These are phyloP conservation scores for Nettapus auritus DNA, from an alignment of 2,113 vertebrate genomes.

Conservation along the genomic window DNA sequence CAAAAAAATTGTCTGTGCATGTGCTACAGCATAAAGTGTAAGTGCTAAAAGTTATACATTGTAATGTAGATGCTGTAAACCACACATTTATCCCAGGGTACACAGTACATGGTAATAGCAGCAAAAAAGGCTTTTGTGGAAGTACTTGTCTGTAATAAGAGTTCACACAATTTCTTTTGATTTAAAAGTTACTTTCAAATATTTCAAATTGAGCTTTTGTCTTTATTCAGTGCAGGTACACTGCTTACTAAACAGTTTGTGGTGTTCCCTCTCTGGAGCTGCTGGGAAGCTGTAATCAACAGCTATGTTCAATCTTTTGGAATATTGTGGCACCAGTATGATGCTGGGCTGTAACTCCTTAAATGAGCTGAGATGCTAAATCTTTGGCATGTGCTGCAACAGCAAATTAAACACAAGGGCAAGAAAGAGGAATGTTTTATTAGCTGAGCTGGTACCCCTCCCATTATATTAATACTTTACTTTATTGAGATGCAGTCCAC, in stretches of 20 bases:
- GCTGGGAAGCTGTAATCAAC: conserved; percentile 1
- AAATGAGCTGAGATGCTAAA: neutral
- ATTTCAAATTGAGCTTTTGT: conserved; percentile 22
- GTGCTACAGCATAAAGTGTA: neutral
- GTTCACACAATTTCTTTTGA: neutral
- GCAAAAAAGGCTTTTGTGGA: conserved; percentile 13
- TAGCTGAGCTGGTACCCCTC: neutral
- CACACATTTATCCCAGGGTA: neutral
- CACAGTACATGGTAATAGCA: neutral
- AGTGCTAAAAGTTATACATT: conserved; percentile 15
- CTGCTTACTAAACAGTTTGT: conserved; percentile 4
- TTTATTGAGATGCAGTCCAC: neutral
- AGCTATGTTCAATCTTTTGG: neutral
- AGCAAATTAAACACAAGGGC: conserved; percentile 3
- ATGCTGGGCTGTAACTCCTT: conserved; percentile 6
- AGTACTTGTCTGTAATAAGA: neutral
- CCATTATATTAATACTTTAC: neutral
- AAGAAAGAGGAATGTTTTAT: neutral
- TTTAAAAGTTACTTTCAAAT: conserved; percentile 30
- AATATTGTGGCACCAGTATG: accelerated
- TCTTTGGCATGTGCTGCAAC: neutral
- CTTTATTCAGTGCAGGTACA: conserved; percentile 4
- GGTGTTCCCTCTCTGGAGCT: neutral
- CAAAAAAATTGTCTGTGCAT: neutral
- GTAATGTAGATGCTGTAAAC: conserved; percentile 42